Evolutionary conservation across 2,113 vertebrate species (phyloP).

Genomic region (Coptodon rendalli): DNA sequence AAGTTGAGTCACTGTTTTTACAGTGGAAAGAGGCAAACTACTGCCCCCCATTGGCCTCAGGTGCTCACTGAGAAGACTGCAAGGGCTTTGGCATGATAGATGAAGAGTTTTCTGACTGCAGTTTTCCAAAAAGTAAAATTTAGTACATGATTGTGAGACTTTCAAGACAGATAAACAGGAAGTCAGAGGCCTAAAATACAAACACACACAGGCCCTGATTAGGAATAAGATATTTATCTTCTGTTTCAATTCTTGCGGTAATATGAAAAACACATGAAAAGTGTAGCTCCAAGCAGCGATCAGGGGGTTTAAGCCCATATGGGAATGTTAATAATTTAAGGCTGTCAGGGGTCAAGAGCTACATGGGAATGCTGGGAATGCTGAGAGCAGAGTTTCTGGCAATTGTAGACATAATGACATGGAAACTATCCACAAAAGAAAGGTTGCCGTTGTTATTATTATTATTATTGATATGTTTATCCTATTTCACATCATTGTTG

Average conservation of each 20-base stretch:
- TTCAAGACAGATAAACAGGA: neutral
- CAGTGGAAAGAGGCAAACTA: conserved; percentile 36
- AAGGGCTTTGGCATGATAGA: neutral
- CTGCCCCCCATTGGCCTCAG: conserved; percentile 62
- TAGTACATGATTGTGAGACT: neutral
- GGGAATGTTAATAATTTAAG: conserved; percentile 71
- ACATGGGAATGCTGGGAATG: conserved; percentile 63
- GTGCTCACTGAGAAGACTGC: neutral
- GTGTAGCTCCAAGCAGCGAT: conserved; percentile 53
- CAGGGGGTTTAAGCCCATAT: conserved; percentile 53
- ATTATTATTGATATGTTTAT: neutral
- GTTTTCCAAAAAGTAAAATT: neutral
- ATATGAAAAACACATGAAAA: conserved; percentile 62
- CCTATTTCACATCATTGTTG: neutral
- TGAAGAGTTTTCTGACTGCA: neutral
- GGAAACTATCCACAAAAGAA: neutral
- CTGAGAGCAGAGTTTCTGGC: conserved; percentile 35
- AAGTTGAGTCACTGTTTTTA: neutral
- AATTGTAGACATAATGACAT: conserved; percentile 42
- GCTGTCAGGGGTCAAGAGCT: conserved; percentile 63
- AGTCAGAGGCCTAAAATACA: neutral
- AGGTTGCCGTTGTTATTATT: neutral
- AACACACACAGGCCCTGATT: conserved; percentile 1
- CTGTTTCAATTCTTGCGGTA: conserved; percentile 1
- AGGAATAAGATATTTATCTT: conserved; percentile 34